Base-by-base conservation (phyloP, 2,797 vertebrate genomes). In the Mus spretus region DNA sequence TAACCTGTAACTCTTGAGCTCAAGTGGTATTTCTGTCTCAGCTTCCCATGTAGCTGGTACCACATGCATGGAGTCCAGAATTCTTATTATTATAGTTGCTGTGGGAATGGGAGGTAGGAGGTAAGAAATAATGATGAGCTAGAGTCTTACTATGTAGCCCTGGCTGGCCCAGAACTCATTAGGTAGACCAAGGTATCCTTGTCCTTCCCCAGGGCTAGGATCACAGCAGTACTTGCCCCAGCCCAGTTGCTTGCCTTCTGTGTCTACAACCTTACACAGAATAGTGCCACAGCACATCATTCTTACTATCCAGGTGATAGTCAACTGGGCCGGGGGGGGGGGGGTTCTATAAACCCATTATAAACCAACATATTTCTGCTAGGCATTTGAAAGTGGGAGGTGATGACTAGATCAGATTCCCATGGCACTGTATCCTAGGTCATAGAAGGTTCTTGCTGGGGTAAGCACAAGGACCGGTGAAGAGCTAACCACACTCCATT, bases 331-430 rank as follows among this genome's bases (percentile, higher is more conserved):
- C 37, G 86, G 22, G 20, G 28, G 22, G 20, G 28, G 40, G 44
- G 3, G 44, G 3, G 44, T 4, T 44, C 40, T 75, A 77, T 28
- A 47, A 75, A 92, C 14, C 37, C 10, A n/a, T 82, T 44, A 47
- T 11, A 96, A 50, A 20, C 26, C 85, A 95, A 28, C 70, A 28
- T 70, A 57, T 47, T 90, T 90, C 40, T 61, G 13, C 77, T 72
- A 90, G 80, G 96, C 70, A 82, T 86, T 79, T 89, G 37, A 70
- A 93, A 90, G 70, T 59, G 24, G 40, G 34, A 96, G 67, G 11
- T 92, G 22, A 92, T 57, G 26, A 4, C 28, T 79, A 20, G 4
- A 17, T 94, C 57, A 72, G 20, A 89, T 75, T 77, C 53, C 84
- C n/a, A 3, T 24, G 28, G n/a, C 4, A 6, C 31, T 89, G 37